Conservation (phyloP, 1,140 invertebrate species). For the Calycopis cecrops region DNA sequence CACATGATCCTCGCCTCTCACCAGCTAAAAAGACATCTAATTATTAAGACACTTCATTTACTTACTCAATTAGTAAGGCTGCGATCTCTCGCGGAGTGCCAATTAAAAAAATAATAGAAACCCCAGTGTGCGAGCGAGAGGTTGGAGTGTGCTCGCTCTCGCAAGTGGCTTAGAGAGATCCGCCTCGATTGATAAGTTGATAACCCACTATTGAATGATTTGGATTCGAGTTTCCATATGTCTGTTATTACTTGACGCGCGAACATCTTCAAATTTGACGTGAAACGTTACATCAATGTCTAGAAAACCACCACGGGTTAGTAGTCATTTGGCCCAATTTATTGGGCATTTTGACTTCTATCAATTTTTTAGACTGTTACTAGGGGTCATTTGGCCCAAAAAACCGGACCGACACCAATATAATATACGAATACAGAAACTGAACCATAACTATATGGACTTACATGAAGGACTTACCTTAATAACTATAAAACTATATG, state of each 20-base stretch:
- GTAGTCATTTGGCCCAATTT: too few species aligned
- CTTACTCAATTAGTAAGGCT: conserved; percentile 70
- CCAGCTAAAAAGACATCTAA: conserved; percentile 64
- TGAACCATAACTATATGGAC: too few species aligned
- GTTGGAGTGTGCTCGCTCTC: conserved; percentile 44
- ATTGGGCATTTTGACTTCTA: too few species aligned
- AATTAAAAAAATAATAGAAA: conserved; percentile 70
- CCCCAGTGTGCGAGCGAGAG: conserved; percentile 54
- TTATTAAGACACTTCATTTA: conserved; percentile 73
- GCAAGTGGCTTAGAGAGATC: conserved; percentile 58
- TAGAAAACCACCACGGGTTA: too few species aligned
- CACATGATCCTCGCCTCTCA: conserved; percentile 37
- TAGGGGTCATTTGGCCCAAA: too few species aligned
- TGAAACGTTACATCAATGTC: too few species aligned
- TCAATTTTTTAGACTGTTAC: too few species aligned
- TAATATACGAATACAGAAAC: too few species aligned
- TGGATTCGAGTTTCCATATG: conserved; percentile 29
- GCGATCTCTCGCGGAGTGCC: conserved; percentile 59
- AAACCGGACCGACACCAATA: too few species aligned
- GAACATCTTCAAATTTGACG: not conserved
- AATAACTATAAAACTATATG: too few species aligned
- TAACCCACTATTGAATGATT: conserved; percentile 48
- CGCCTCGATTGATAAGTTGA: conserved; percentile 53
- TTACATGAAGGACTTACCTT: too few species aligned
- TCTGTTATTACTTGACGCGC: conserved; percentile 21